A percentile compares a stretch with the other conserved stretches of the same genome.
These are phyloP conservation scores for Brienomyrus longianalis DNA, from an alignment of 2,113 vertebrate species.

Conservation along the genomic window DNA sequence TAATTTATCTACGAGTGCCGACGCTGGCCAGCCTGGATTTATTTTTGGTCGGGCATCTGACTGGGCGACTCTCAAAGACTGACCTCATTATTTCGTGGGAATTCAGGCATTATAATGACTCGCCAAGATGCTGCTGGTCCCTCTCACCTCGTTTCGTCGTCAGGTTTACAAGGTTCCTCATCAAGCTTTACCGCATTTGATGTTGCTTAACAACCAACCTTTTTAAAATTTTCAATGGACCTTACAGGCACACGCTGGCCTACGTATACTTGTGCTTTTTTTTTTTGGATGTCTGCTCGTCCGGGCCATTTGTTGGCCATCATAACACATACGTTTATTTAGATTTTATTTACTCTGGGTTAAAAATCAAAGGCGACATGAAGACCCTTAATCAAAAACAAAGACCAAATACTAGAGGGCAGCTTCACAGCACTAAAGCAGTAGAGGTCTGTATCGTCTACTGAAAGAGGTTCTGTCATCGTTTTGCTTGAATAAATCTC, in stretches of 20 bases:
- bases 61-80: background rate
- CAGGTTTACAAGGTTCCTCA: background rate
- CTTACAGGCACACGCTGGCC: background rate
- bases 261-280: background rate
- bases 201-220: background rate
- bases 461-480: background rate
- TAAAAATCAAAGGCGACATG: background rate
- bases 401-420: background rate
- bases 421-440: background rate
- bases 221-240: background rate
- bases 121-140: background rate
- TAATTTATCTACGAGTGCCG: background rate
- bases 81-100: background rate
- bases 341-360: background rate
- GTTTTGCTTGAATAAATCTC: background rate
- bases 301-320: background rate
- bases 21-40: background rate
- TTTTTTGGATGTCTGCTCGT: background rate
- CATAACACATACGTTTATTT: background rate
- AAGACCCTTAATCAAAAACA: background rate
- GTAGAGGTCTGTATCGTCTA: background rate
- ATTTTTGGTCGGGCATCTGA: conserved; percentile 11
- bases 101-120: background rate
- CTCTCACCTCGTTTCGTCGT: background rate
- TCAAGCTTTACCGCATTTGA: background rate